These are phyloP conservation scores for Marasmarcha lunaedactyla DNA, from an alignment of 2,888 invertebrate genomes.

Conservation along the genomic window DNA sequence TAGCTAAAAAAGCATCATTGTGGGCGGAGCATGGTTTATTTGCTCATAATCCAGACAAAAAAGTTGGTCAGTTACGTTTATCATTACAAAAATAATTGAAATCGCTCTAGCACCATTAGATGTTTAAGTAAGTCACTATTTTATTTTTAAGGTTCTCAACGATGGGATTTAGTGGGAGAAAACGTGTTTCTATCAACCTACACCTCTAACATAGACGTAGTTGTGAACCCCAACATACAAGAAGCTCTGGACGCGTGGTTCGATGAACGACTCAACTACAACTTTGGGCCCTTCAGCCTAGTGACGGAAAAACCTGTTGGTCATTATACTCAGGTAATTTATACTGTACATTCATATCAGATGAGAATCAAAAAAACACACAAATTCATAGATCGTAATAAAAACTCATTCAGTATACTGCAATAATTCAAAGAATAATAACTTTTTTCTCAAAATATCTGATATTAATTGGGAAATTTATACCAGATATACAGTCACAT, in stretches of 20 bases:
- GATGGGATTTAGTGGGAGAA: slow-evolving; percentile 23
- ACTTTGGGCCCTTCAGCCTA: slow-evolving; percentile 18
- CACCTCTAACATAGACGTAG: slow-evolving; percentile 13
- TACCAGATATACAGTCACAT: no score
- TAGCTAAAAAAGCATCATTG: slow-evolving; percentile 22
- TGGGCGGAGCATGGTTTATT: slow-evolving; percentile 23
- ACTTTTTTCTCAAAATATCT: no score
- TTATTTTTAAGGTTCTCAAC: slow-evolving; percentile 16
- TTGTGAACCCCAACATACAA: slow-evolving; percentile 18
- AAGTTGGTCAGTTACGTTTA: slow-evolving; percentile 17
- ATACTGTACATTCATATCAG: no score
- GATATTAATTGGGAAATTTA: no score
- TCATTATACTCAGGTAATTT: slow-evolving; percentile 25
- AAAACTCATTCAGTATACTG: no score
- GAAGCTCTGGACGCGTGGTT: slow-evolving; percentile 21
- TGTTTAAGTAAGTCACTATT: no score
- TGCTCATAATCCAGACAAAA: slow-evolving; percentile 21
- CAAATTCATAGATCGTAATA: no score
- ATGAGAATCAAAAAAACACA: no score
- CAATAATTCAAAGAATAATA: no score
- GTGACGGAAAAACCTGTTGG: slow-evolving; percentile 16
- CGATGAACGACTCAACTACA: slow-evolving; percentile 19
- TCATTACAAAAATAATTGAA: background rate
- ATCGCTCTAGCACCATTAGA: no score
- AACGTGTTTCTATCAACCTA: slow-evolving; percentile 18